Evolutionary conservation across 1,140 invertebrate species (phyloP).

Genomic region (Zaprionus camerounensis): DNA sequence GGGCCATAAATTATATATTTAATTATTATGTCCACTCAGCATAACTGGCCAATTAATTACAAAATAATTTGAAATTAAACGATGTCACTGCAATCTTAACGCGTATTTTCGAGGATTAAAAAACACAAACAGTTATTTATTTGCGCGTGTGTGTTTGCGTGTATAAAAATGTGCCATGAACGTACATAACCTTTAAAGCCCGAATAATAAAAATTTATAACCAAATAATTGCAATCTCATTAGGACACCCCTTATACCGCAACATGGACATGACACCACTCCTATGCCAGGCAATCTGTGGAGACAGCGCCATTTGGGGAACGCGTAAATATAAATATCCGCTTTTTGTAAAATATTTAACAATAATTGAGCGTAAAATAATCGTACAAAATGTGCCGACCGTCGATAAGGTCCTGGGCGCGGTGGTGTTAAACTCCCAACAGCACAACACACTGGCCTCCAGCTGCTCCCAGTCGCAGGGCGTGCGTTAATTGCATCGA

Average conservation of each 20-base stretch:
- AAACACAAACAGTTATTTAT: slow-evolving; percentile 1
- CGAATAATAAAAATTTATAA: slow-evolving; percentile 82
- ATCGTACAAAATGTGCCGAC: slow-evolving; percentile 58
- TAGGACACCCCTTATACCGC: slow-evolving; percentile 68
- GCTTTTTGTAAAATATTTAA: slow-evolving; percentile 83
- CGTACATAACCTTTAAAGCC: slow-evolving; percentile 79
- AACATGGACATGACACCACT: slow-evolving; percentile 63
- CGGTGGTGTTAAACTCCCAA: background rate
- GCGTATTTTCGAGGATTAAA: slow-evolving; percentile 47
- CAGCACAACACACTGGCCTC: slow-evolving; percentile 1
- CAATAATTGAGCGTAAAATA: slow-evolving; percentile 84
- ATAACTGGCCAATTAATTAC: slow-evolving; percentile 71
- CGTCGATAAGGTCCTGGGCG: slow-evolving; percentile 54
- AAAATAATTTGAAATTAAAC: slow-evolving; percentile 79
- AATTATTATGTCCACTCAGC: slow-evolving; percentile 72
- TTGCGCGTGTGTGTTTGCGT: slow-evolving; percentile 7
- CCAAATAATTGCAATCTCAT: slow-evolving; percentile 84
- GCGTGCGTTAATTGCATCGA: slow-evolving; percentile 70
- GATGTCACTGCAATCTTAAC: slow-evolving; percentile 48
- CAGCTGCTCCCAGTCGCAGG: slow-evolving; percentile 28
- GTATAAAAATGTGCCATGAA: slow-evolving; percentile 56
- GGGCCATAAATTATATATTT: slow-evolving; percentile 69
- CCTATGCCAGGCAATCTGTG: slow-evolving; percentile 57
- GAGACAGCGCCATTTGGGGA: slow-evolving; percentile 40
- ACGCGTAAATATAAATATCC: slow-evolving; percentile 65